Conservation (phyloP, 2,797 vertebrate genomes). For the Dendrocincla fuliginosa region DNA sequence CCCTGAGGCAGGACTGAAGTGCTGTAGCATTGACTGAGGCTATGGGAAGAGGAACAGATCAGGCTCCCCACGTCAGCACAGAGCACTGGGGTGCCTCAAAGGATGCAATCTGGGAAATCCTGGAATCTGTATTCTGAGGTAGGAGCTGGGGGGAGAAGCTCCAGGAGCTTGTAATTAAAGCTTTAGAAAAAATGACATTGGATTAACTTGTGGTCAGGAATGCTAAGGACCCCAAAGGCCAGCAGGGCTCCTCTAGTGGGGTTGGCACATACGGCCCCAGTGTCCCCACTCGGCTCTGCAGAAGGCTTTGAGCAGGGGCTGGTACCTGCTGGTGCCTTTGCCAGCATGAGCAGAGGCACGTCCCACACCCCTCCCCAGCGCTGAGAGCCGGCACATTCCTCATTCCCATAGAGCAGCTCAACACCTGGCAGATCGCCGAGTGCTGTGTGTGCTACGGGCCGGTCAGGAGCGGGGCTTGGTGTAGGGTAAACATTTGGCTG, state of each 20-base stretch:
- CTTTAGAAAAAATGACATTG: neutral
- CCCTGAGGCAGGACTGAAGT: neutral
- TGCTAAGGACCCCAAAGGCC: neutral
- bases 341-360: neutral
- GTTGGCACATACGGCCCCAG: accelerated
- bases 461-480: neutral
- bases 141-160: neutral
- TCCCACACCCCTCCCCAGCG: neutral
- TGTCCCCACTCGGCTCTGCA: neutral
- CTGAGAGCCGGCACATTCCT: neutral
- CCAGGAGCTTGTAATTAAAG: neutral
- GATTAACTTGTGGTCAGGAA: neutral
- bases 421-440: neutral
- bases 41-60: neutral
- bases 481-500: neutral
- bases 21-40: neutral
- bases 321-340: neutral
- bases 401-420: neutral
- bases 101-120: neutral
- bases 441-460: accelerated
- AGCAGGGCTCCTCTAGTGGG: neutral
- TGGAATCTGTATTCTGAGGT: neutral
- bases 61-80: accelerated
- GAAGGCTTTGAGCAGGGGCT: neutral
- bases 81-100: neutral